Base-by-base conservation (phyloP, 1,140 invertebrate genomes). In the Pogonomyrmex barbatus region DNA sequence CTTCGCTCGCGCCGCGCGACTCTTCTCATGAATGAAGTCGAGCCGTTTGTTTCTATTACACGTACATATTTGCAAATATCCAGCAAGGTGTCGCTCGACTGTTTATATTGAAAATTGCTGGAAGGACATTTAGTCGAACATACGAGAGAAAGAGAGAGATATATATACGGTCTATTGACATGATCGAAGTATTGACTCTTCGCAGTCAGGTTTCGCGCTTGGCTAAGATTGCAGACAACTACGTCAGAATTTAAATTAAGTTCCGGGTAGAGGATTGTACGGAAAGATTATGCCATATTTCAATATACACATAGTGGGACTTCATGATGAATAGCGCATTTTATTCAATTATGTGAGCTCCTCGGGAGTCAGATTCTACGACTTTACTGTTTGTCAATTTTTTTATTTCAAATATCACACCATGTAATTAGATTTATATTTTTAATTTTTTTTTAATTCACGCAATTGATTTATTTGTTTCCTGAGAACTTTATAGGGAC, bases 31-130 rank as follows among this genome's bases (percentile, higher is more conserved):
- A 77, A 77, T 77, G 75, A 77, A 77, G 58, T 14, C 56, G 42
- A 45, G n/a, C 42, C 56, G 42, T 77, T 62, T 76, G 54, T 76
- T 76, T 77, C 75, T 45, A 77, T 77, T 63, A 62, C 75, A n/a
- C 73, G 52, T 33, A 45, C 56, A 77, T 77, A 45, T 77, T 77
- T 77, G 30, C 75, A 77, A 77, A 77, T 45, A 36, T 54, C n/a
- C 52, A 68, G 33, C 39, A 24, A 4, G 73, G n/a, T 47, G 56
- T 63, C 39, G 75, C 24, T 42, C 62, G 4, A 24, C 4, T 73
- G 52, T 75, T 54, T 77, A 17, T 63, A 77, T 77, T 62, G 30
- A 62, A 62, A 39, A 62, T 62, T 14, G 73, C 30, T 45, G 14
- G 39, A 77, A 77, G 75, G 58, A 77, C 39, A 36, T 62, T 36